Conservation (phyloP, 2,888 invertebrate genomes). For the Neria commutata region DNA sequence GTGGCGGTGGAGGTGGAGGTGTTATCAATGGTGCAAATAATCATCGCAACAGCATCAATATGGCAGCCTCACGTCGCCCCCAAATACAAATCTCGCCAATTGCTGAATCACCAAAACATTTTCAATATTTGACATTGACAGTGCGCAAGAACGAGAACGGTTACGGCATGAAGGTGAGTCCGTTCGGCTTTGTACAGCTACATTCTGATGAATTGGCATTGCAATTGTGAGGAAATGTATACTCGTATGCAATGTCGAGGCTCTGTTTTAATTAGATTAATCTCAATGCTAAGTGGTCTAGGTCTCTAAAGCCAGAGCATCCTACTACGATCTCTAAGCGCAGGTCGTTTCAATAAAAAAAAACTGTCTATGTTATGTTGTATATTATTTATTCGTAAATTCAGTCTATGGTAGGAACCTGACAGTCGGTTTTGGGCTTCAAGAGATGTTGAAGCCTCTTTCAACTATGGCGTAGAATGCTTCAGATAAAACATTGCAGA, state of each 20-base stretch:
- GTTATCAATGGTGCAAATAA: slow-evolving; percentile 35
- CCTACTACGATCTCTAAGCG: too few species aligned
- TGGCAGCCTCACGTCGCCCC: slow-evolving; percentile 49
- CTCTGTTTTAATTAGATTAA: too few species aligned
- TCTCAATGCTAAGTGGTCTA: too few species aligned
- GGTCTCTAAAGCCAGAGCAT: too few species aligned
- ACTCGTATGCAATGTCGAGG: neutral
- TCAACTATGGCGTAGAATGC: too few species aligned
- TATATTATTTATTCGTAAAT: too few species aligned
- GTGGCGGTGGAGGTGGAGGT: slow-evolving; percentile 32
- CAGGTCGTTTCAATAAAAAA: too few species aligned
- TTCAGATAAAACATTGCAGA: too few species aligned
- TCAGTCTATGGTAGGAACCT: too few species aligned
- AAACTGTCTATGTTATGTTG: too few species aligned
- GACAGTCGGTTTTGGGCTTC: too few species aligned
- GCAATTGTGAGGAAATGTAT: neutral
- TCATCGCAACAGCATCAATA: slow-evolving; percentile 41
- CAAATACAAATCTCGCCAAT: slow-evolving; percentile 47
- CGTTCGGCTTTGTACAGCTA: neutral
- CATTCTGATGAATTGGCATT: slow-evolving; percentile 8
- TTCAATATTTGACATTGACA: slow-evolving; percentile 59
- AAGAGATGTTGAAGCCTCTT: too few species aligned
- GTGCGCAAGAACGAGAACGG: slow-evolving; percentile 62
- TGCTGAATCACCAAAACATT: slow-evolving; percentile 53
- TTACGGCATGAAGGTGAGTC: slow-evolving; percentile 62